Percentiles rank a stretch among this genome's conserved stretches.
Evolutionary conservation across 2,888 invertebrate genomes (phyloP).

Genomic region (Corythucha ciliata): DNA sequence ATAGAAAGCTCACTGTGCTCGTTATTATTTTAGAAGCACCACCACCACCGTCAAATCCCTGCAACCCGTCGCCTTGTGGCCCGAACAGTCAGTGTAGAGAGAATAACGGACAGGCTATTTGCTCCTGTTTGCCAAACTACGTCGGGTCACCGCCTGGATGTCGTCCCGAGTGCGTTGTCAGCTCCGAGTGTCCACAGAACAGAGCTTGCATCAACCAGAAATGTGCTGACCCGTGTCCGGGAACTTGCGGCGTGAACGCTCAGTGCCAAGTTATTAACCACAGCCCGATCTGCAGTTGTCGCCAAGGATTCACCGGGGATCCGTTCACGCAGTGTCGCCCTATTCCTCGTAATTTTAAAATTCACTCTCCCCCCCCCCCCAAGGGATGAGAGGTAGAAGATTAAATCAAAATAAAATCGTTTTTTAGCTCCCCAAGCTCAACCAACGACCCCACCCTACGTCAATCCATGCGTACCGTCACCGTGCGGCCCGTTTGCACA

Average conservation of each 20-base stretch:
- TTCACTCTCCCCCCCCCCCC: too few relatives aligned
- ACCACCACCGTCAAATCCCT: conserved; percentile 45
- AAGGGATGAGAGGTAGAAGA: too few relatives aligned
- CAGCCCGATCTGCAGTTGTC: conserved; percentile 71
- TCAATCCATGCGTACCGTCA: conserved; percentile 42
- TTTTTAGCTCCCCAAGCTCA: conserved; percentile 26
- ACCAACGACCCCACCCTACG: conserved; percentile 21
- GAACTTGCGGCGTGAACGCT: conserved; percentile 68
- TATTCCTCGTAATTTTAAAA: conserved; percentile 45
- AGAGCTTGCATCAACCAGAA: conserved; percentile 70
- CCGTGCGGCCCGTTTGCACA: conserved; percentile 46
- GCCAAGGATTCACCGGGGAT: conserved; percentile 65
- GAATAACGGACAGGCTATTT: conserved; percentile 53
- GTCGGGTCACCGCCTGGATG: conserved; percentile 61
- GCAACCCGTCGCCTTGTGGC: conserved; percentile 53
- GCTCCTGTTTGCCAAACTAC: conserved; percentile 59
- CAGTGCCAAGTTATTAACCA: conserved; percentile 71
- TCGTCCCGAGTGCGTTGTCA: conserved; percentile 71
- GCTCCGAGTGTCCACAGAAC: conserved; percentile 66
- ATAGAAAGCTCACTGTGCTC: conserved; percentile 8
- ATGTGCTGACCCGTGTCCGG: conserved; percentile 73
- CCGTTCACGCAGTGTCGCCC: conserved; percentile 65
- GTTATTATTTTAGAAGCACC: conserved; percentile 32
- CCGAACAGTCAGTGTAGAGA: conserved; percentile 53
- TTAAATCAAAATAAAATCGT: too few relatives aligned